phyloP scores from a whole-genome alignment of 2,113 vertebrate species.

The Epinephelus cyanopodus region DNA sequence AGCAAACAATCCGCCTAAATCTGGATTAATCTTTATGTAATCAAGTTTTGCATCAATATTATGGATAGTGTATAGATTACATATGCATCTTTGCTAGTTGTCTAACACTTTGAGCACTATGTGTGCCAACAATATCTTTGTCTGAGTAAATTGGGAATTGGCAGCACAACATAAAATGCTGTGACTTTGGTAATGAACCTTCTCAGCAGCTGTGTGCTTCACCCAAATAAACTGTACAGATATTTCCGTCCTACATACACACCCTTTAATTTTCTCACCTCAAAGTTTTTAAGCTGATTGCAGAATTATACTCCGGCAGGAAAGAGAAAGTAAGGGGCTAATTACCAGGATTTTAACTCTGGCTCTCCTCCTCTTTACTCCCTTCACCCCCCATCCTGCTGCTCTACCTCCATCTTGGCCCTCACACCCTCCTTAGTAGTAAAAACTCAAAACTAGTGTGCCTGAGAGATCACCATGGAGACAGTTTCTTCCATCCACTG shows the following conservation, averaged over 20 bases:
- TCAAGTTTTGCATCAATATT: neutral
- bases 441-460: constrained; percentile 75
- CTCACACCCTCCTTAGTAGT: constrained; percentile 57
- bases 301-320: constrained; percentile 42
- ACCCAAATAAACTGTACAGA: neutral
- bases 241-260: neutral
- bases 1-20: neutral
- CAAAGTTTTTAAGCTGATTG: constrained; percentile 36
- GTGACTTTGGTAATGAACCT: constrained; percentile 41
- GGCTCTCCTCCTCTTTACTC: neutral
- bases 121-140: neutral
- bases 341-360: constrained; percentile 41
- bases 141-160: neutral
- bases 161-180: neutral
- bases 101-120: neutral
- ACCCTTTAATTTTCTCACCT: constrained; percentile 6
- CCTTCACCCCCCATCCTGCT: constrained; percentile 6
- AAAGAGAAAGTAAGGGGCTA: constrained; percentile 60
- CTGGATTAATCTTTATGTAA: neutral
- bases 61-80: neutral
- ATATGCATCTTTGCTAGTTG: neutral
- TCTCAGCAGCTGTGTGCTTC: neutral
- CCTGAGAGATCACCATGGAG: constrained; percentile 74
- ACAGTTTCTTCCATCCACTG: constrained; percentile 66
- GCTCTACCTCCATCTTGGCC: constrained; percentile 52